Conservation (phyloP, 2,113 vertebrate species). For the Oryzias melastigma region DNA sequence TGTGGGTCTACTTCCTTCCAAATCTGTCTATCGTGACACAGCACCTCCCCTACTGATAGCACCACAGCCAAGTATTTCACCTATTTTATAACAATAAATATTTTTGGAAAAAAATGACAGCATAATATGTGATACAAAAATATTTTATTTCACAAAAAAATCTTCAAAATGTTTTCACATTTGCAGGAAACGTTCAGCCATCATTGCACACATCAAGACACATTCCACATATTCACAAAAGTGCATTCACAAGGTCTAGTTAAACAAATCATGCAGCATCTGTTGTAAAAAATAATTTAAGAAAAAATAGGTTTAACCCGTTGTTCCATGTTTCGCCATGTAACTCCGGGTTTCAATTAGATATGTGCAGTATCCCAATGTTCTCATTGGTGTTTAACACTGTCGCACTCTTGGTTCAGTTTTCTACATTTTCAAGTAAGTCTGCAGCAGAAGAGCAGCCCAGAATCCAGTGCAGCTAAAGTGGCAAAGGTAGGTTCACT, state of each 20-base stretch:
- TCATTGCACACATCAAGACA: not conserved
- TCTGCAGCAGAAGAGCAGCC: constrained; percentile 24
- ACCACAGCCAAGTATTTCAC: no score
- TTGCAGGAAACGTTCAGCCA: constrained; percentile 27
- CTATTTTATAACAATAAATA: not conserved
- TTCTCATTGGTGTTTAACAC: not conserved
- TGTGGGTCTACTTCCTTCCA: no score
- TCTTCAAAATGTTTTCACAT: constrained; percentile 34
- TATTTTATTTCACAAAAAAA: constrained; percentile 31
- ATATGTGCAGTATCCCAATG: not conserved
- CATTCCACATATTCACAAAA: constrained; percentile 10
- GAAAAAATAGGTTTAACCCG: not conserved
- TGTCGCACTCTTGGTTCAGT: not conserved
- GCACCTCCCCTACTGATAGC: no score
- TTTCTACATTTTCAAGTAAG: constrained; percentile 41
- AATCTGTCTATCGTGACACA: no score
- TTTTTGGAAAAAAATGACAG: not conserved
- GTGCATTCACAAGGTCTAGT: constrained; percentile 30
- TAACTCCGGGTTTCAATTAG: constrained; percentile 1
- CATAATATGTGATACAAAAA: not conserved
- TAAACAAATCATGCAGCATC: constrained; percentile 12
- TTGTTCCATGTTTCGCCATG: not conserved
- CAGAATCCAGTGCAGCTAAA: constrained; percentile 41
- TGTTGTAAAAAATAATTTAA: constrained; percentile 6
- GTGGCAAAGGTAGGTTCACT: constrained; percentile 12